Conservation (phyloP, 2,113 vertebrate genomes). For the Osmerus mordax region DNA sequence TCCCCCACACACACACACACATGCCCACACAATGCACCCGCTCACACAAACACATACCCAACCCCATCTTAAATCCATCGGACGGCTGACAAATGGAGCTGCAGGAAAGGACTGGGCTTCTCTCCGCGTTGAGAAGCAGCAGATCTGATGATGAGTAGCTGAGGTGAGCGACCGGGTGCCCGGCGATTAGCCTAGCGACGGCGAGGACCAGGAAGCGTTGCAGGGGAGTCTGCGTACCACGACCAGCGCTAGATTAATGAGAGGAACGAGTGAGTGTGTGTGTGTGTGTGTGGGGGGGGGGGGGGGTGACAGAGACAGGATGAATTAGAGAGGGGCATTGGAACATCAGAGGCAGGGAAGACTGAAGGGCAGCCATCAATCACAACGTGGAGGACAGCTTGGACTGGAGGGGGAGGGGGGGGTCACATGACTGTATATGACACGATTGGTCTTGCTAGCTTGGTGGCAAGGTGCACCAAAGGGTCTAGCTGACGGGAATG, state of each 20-base stretch:
- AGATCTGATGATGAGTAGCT: no score
- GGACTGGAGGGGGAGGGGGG: constrained; percentile 7
- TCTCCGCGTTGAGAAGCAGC: no score
- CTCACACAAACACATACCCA: constrained; percentile 21
- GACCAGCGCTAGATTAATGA: constrained; percentile 34
- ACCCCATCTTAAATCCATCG: constrained; percentile 1
- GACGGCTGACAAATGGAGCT: no score
- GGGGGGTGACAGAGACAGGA: constrained; percentile 1
- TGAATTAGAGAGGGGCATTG: constrained; percentile 13
- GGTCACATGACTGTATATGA: constrained; percentile 47
- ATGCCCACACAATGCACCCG: constrained; percentile 21
- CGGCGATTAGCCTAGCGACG: not conserved
- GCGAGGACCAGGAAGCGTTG: not conserved
- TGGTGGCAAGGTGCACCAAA: constrained; percentile 29
- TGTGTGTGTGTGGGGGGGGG: not conserved
- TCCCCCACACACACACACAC: no score
- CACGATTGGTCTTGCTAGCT: constrained; percentile 41
- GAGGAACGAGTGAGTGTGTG: not conserved
- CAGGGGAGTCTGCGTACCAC: no score
- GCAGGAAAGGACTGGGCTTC: no score
- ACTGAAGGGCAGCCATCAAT: constrained; percentile 54
- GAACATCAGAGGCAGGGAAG: constrained; percentile 32
- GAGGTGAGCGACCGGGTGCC: not conserved
- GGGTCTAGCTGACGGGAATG: constrained; percentile 44
- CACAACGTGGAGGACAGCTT: constrained; percentile 33